Percentiles rank a stretch among this genome's conserved stretches.
These are phyloP conservation scores for Siniperca chuatsi DNA, from an alignment of 2,113 vertebrate species.

Conservation along the genomic window DNA sequence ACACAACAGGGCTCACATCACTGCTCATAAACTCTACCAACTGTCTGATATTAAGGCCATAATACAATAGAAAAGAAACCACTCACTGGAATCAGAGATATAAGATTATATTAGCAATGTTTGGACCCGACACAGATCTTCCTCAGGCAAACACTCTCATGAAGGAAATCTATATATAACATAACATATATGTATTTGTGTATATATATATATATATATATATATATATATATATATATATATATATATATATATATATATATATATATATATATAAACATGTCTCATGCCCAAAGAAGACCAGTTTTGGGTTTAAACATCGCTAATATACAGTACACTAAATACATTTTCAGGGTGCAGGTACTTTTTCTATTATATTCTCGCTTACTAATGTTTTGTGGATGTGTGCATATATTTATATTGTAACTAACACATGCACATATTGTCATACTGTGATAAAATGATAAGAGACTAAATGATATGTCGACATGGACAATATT, in stretches of 20 bases:
- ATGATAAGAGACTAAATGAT: background rate
- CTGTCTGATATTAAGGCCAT: background rate
- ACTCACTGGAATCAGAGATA: background rate
- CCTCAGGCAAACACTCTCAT: background rate
- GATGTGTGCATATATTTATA: background rate
- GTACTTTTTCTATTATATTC: background rate
- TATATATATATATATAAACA: background rate
- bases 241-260: too few relatives aligned
- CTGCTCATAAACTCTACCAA: background rate
- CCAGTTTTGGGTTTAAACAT: background rate
- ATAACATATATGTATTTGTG: background rate
- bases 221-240: too few relatives aligned
- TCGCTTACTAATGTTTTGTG: background rate
- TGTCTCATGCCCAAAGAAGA: background rate
- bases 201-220: background rate
- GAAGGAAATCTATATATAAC: background rate
- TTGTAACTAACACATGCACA: background rate
- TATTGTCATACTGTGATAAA: background rate
- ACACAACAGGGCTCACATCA: background rate
- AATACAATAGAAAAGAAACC: background rate
- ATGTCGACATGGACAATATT: background rate
- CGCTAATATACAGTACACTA: background rate
- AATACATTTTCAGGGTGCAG: background rate
- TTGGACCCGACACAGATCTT: background rate
- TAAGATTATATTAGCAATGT: background rate